Evolutionary conservation across 2,888 invertebrate species (phyloP), one percentile per base, ranked within the genome.

Genomic region (Agrilus cyanescens): DNA sequence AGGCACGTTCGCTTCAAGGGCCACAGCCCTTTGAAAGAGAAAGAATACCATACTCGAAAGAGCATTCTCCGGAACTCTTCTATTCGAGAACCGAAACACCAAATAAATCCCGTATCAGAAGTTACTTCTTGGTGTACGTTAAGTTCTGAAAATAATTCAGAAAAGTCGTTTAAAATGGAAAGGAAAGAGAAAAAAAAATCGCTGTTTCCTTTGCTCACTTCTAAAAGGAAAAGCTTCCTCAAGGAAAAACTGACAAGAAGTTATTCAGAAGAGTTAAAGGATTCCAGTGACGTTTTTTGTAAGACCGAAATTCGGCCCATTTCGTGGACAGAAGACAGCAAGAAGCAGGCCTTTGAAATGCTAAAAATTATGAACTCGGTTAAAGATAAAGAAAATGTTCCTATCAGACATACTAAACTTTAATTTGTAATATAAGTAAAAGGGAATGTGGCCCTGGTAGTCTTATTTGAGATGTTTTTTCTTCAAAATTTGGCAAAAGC

Each of bases 291-390:
- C 32, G 36, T 29, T 16, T 31, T 40, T 32, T 14, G 7, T 10
- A 32, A 37, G 20, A 12, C 20, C 15, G 44, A 43, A 14, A 48
- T 45, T 38, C 39, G 51, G 31, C 59, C 59, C 4, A 52, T 56
- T 34, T 52, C 54, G 20, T 66, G 65, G 66, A 61, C 59, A n/a
- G 56, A 60, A 40, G 62, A 63, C 49, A 62, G 46, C 43, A 65
- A 65, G 46, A 61, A 55, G 40, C 56, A 64, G 41, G 65, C 66
- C 12, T 66, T 65, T 50, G 60, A 62, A 38, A 52, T 66, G 48
- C 49, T 65, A 18, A 52, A 61, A 32, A 47, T 61, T 16, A 61
- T 65, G 61, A 63, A 63, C 44, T 44, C 49, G 7, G 50, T 50
- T 35, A 36, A 56, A 34, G 48, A 56, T 45, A 49, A 52, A 30